A percentile compares a stretch with the other conserved stretches of the same genome.
phyloP scores from a whole-genome alignment of 2,888 invertebrate genomes.

The Apotomis betuletana region DNA sequence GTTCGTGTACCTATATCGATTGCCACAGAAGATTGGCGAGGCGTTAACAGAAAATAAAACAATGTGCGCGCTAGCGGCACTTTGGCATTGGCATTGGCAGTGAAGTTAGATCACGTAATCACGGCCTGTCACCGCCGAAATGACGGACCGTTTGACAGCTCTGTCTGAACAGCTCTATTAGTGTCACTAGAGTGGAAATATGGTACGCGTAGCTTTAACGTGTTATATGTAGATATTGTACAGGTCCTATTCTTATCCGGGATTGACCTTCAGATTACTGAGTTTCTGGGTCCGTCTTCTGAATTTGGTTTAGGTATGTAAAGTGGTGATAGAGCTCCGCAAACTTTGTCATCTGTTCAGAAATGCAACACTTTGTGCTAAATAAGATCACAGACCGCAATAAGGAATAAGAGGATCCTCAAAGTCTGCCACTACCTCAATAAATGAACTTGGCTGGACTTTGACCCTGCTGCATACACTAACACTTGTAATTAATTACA shows the following conservation, averaged over 20 bases:
- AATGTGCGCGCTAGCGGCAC: constrained; percentile 38
- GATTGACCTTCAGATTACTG: too few species aligned
- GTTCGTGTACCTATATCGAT: constrained; percentile 11
- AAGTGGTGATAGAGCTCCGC: too few species aligned
- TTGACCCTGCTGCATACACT: constrained; percentile 4
- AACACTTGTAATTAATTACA: constrained; percentile 14
- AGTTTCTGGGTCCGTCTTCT: too few species aligned
- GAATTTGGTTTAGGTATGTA: too few species aligned
- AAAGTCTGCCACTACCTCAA: not conserved
- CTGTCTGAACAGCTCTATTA: constrained; percentile 43
- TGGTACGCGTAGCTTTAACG: too few species aligned
- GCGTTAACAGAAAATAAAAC: constrained; percentile 15
- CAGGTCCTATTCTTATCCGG: too few species aligned
- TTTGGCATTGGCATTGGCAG: constrained; percentile 63
- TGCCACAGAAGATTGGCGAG: not conserved
- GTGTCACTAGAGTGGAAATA: not conserved
- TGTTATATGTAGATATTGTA: too few species aligned
- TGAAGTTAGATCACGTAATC: constrained; percentile 67
- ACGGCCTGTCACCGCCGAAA: constrained; percentile 57
- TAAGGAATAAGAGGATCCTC: too few species aligned
- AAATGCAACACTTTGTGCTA: too few species aligned
- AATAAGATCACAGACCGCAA: too few species aligned
- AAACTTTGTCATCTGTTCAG: too few species aligned
- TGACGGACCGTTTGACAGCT: constrained; percentile 60
- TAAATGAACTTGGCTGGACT: constrained; percentile 4